A percentile compares a stretch with the other conserved stretches of the same genome.
These are phyloP conservation scores for Drosophila suboccidentalis DNA, from an alignment of 2,888 invertebrate species.

Conservation along the genomic window DNA sequence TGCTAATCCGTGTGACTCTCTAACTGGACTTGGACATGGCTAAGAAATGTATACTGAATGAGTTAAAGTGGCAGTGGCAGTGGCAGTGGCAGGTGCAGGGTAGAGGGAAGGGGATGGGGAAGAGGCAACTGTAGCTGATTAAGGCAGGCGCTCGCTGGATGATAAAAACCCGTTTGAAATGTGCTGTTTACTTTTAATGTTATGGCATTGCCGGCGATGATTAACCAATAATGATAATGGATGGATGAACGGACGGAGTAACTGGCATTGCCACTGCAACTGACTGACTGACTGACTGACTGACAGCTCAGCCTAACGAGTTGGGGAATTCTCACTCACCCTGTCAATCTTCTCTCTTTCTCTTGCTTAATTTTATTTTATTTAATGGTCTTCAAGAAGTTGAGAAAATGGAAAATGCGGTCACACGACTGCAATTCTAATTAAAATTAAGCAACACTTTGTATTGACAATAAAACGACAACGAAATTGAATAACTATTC, in stretches of 20 bases:
- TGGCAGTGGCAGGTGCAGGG: constrained; percentile 5
- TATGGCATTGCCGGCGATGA: constrained; percentile 64
- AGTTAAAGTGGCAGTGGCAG: neutral
- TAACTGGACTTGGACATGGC: constrained; percentile 50
- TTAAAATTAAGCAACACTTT: constrained; percentile 60
- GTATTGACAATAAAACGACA: constrained; percentile 47
- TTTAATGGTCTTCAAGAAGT: constrained; percentile 52
- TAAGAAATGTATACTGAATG: neutral
- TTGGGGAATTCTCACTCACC: constrained; percentile 39
- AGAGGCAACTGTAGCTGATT: constrained; percentile 53
- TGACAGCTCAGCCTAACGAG: constrained; percentile 55
- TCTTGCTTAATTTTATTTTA: constrained; percentile 15
- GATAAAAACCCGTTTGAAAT: constrained; percentile 70
- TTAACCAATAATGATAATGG: constrained; percentile 73
- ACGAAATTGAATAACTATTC: constrained; percentile 50
- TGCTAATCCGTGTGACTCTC: constrained; percentile 65
- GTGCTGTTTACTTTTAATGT: constrained; percentile 71
- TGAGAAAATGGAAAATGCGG: constrained; percentile 45
- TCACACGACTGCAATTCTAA: constrained; percentile 64
- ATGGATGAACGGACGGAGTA: constrained; percentile 33
- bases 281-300: constrained; percentile 34
- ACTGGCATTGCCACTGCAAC: constrained; percentile 31
- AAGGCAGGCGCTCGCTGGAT: constrained; percentile 34
- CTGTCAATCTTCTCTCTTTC: neutral
- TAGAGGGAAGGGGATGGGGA: neutral